Conservation (phyloP, 30 jellyfish, hydroid and myxozoan species). For the Aurelia aurita complex sp. Pacific region DNA sequence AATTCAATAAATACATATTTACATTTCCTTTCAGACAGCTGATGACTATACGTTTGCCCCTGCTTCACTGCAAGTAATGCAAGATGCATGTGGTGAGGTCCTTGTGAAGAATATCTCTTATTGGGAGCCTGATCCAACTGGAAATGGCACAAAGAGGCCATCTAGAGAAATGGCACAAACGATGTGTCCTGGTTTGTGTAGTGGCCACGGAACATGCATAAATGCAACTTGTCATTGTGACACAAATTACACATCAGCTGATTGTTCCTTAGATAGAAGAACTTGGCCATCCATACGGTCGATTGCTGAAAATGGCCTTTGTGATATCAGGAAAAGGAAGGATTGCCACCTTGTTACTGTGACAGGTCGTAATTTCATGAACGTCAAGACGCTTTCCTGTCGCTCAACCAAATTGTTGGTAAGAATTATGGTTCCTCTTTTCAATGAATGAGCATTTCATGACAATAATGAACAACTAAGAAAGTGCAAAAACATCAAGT, state of each 20-base stretch:
- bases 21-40: constrained; percentile 5
- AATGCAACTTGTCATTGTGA: constrained; percentile 61
- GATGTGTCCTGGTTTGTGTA: constrained; percentile 77
- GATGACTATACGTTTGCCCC: constrained; percentile 32
- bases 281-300: constrained; percentile 28
- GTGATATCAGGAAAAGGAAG: constrained; percentile 67
- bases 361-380: constrained; percentile 72
- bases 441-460: too few relatives aligned
- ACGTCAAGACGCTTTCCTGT: constrained; percentile 56
- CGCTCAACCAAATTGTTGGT: background rate
- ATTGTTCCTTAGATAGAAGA: constrained; percentile 46
- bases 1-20: too few relatives aligned
- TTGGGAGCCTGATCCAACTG: constrained; percentile 52
- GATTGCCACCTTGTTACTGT: constrained; percentile 72
- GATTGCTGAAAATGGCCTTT: constrained; percentile 54
- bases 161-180: constrained; percentile 58
- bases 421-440: background rate
- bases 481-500: too few relatives aligned
- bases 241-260: constrained; percentile 45
- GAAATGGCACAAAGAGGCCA: constrained; percentile 53
- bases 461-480: too few relatives aligned
- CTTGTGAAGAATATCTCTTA: constrained; percentile 21
- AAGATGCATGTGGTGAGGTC: constrained; percentile 54
- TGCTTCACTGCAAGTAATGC: constrained; percentile 61
- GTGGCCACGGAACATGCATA: constrained; percentile 65